Conservation (phyloP, 2,113 vertebrate species). For the Chaenogobius annularis region DNA sequence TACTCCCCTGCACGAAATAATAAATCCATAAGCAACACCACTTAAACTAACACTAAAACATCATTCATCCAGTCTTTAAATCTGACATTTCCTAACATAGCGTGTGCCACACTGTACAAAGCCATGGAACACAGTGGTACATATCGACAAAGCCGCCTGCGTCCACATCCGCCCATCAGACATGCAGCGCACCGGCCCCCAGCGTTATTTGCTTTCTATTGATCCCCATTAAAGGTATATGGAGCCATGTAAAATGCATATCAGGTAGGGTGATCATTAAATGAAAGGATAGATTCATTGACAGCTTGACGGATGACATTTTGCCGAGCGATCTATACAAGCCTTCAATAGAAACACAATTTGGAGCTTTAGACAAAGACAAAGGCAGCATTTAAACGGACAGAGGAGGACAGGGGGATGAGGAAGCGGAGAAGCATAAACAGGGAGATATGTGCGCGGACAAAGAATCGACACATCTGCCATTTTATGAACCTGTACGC, state of each 20-base stretch:
- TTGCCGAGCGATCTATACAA: conserved; percentile 72
- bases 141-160: conserved; percentile 50
- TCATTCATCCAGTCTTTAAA: background rate
- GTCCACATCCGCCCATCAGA: conserved; percentile 51
- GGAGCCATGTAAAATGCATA: conserved; percentile 74
- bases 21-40: too few species aligned
- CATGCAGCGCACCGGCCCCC: conserved; percentile 55
- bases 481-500: background rate
- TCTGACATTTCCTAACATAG: conserved; percentile 9
- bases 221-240: conserved; percentile 77
- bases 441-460: background rate
- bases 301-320: conserved; percentile 82
- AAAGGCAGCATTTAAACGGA: conserved; percentile 24
- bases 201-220: conserved; percentile 71
- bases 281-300: conserved; percentile 77
- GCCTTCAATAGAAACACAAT: conserved; percentile 77
- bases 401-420: conserved; percentile 28
- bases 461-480: conserved; percentile 7
- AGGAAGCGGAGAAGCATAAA: conserved; percentile 22
- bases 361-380: conserved; percentile 68
- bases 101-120: conserved; percentile 26
- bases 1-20: too few species aligned
- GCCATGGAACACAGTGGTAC: conserved; percentile 16
- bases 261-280: conserved; percentile 74
- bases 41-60: background rate